These are phyloP conservation scores for Pyrocoelia pectoralis DNA, from an alignment of 2,888 invertebrate genomes.

Conservation along the genomic window DNA sequence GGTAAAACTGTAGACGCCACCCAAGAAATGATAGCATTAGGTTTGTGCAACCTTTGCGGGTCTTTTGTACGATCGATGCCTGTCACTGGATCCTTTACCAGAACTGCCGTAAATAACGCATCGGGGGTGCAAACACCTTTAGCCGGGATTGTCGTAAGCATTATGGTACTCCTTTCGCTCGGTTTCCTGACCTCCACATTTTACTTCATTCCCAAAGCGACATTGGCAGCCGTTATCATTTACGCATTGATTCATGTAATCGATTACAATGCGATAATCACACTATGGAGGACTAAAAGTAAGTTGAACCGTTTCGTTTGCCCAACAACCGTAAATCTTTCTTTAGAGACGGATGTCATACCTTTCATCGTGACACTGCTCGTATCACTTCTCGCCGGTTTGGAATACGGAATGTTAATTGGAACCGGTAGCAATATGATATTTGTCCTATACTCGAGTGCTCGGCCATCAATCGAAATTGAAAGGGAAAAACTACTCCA, in stretches of 20 bases:
- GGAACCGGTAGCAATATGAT: slow-evolving; percentile 64
- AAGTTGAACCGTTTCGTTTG: slow-evolving; percentile 55
- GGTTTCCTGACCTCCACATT: slow-evolving; percentile 82
- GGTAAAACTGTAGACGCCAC: slow-evolving; percentile 82
- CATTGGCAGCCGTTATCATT: slow-evolving; percentile 87
- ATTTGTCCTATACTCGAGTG: slow-evolving; percentile 63
- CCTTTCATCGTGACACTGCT: slow-evolving; percentile 67
- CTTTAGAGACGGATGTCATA: slow-evolving; percentile 67
- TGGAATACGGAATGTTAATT: slow-evolving; percentile 71
- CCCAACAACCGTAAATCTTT: too few species aligned
- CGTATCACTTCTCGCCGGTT: slow-evolving; percentile 65
- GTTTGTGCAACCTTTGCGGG: slow-evolving; percentile 80
- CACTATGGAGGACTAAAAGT: slow-evolving; percentile 86
- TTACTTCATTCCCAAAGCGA: slow-evolving; percentile 85
- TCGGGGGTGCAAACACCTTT: slow-evolving; percentile 87
- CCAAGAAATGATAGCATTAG: slow-evolving; percentile 90
- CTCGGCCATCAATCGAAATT: slow-evolving; percentile 59
- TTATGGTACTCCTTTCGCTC: slow-evolving; percentile 79
- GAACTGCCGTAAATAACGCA: slow-evolving; percentile 90
- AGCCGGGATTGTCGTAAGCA: slow-evolving; percentile 80
- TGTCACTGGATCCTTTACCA: slow-evolving; percentile 83
- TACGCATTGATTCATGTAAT: slow-evolving; percentile 88
- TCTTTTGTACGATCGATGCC: slow-evolving; percentile 89
- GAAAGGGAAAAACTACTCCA: slow-evolving; percentile 53
- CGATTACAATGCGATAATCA: slow-evolving; percentile 72